Conservation (phyloP, 2,113 vertebrate genomes). For the Potamarius usumacintae region DNA sequence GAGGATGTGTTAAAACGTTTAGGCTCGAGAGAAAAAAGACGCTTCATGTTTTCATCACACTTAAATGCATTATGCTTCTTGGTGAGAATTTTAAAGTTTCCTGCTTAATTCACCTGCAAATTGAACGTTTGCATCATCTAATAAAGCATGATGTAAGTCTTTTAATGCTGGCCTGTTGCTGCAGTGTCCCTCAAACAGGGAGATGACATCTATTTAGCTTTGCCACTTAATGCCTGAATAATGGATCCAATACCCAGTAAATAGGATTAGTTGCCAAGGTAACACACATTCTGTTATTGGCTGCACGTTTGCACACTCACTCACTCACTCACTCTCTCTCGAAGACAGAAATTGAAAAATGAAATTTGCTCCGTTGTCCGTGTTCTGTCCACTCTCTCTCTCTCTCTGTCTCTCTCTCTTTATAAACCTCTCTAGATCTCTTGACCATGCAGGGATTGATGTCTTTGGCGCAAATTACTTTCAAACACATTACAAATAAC, state of each 20-base stretch:
- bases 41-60: neutral
- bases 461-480: slow-evolving; percentile 10
- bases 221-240: slow-evolving; percentile 68
- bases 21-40: neutral
- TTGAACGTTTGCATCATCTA: slow-evolving; percentile 27
- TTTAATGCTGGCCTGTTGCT: slow-evolving; percentile 14
- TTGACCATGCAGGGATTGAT: slow-evolving; percentile 1
- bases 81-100: neutral
- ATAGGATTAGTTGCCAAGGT: slow-evolving; percentile 76
- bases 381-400: slow-evolving; percentile 5
- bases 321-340: slow-evolving; percentile 48
- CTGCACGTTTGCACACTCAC: slow-evolving; percentile 42
- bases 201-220: slow-evolving; percentile 69
- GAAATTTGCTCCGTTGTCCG: slow-evolving; percentile 50
- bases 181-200: slow-evolving; percentile 62
- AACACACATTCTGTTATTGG: slow-evolving; percentile 60
- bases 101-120: slow-evolving; percentile 4
- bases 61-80: neutral
- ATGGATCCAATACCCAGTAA: slow-evolving; percentile 67
- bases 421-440: neutral
- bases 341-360: slow-evolving; percentile 54
- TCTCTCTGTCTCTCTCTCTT: neutral
- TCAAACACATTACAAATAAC: neutral
- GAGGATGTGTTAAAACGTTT: neutral
- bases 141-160: slow-evolving; percentile 31